These are phyloP conservation scores for Phalera bucephala DNA, from an alignment of 2,888 invertebrate genomes.

Conservation along the genomic window DNA sequence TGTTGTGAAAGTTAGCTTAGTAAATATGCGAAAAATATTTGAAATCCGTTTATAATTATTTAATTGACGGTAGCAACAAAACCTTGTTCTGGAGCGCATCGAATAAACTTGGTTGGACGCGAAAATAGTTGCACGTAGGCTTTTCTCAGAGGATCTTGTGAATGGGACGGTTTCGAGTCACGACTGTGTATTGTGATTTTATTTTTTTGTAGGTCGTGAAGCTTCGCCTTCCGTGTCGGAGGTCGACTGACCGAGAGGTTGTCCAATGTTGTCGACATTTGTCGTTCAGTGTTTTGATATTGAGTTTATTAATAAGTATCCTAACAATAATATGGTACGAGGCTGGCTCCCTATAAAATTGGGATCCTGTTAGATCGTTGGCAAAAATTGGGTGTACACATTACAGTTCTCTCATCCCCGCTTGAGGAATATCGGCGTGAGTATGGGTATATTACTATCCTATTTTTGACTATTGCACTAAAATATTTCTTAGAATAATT, in stretches of 20 bases:
- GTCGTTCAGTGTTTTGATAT: not conserved
- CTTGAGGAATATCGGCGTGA: no score
- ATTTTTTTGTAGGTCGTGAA: conserved; percentile 62
- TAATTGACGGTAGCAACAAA: conserved; percentile 29
- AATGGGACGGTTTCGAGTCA: conserved; percentile 60
- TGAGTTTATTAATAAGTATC: not conserved
- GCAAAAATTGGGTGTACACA: no score
- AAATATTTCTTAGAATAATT: no score
- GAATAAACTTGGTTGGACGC: conserved; percentile 33
- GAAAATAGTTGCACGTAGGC: conserved; percentile 68
- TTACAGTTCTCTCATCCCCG: no score
- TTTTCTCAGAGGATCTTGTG: conserved; percentile 60
- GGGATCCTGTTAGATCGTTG: no score
- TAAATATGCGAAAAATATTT: no score
- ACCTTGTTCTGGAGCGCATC: conserved; percentile 21
- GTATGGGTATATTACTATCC: no score
- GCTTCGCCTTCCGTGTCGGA: conserved; percentile 69
- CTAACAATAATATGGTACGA: no score
- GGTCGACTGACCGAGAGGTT: conserved; percentile 49
- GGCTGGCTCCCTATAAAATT: no score
- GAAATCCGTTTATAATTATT: conserved; percentile 18
- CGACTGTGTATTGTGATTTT: conserved; percentile 54
- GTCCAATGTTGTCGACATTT: conserved; percentile 36
- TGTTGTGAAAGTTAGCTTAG: no score
- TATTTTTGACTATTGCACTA: no score